Evolutionary conservation across 2,888 invertebrate genomes (phyloP).

Genomic region (Hetaerina titia): DNA sequence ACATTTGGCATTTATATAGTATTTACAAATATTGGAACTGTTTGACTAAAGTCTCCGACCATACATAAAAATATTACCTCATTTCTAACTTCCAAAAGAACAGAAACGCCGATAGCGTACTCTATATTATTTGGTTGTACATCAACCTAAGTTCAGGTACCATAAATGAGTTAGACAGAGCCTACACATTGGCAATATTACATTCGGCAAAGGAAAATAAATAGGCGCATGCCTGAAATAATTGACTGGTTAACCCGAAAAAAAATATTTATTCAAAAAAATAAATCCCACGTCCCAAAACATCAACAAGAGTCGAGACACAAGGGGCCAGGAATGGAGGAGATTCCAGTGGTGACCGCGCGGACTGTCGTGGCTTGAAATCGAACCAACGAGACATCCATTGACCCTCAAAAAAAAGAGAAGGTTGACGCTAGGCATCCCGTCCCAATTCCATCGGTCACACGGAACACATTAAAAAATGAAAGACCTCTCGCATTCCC

Average conservation of each 20-base stretch:
- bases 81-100: too few species aligned
- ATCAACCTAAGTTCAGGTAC: neutral
- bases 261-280: neutral
- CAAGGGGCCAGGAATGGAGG: neutral
- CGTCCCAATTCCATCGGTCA: neutral
- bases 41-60: too few species aligned
- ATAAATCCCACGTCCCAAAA: neutral
- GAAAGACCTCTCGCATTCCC: neutral
- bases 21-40: neutral
- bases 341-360: neutral
- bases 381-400: conserved; percentile 8
- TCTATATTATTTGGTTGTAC: too few species aligned
- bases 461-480: neutral
- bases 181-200: neutral
- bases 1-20: neutral
- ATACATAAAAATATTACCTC: too few species aligned
- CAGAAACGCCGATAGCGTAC: too few species aligned
- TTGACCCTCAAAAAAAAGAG: neutral
- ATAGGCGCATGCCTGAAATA: neutral
- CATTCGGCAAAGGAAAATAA: neutral
- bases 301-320: neutral
- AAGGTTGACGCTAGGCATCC: neutral
- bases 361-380: neutral
- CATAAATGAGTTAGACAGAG: neutral
- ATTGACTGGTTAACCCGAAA: neutral